Conservation (phyloP, 1,140 invertebrate species). For the Drosophila rhopaloa region DNA sequence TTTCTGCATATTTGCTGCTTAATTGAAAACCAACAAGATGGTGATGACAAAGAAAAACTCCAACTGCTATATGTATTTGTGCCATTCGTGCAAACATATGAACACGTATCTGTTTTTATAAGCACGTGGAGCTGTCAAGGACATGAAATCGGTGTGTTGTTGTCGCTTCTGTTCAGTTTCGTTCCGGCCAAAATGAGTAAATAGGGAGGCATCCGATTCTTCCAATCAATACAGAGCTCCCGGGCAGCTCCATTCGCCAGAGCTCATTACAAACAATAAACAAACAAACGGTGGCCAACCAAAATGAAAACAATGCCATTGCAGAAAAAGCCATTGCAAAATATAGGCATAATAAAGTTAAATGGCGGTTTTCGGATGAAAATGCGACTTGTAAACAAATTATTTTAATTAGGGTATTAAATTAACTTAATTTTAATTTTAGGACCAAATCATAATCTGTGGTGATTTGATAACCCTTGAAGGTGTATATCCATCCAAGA, state of each 20-base stretch:
- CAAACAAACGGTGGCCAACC: slow-evolving; percentile 9
- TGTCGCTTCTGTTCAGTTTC: slow-evolving; percentile 12
- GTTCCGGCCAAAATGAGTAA: slow-evolving; percentile 1
- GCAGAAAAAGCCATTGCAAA: background rate
- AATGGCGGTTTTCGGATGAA: background rate
- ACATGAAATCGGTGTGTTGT: slow-evolving; percentile 23
- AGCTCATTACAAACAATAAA: slow-evolving; percentile 49
- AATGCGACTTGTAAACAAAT: background rate
- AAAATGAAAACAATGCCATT: background rate
- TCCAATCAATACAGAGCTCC: slow-evolving; percentile 29
- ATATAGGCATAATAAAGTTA: slow-evolving; percentile 3
- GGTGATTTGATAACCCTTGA: slow-evolving; percentile 1
- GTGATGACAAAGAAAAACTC: slow-evolving; percentile 22
- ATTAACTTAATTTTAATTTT: too few relatives aligned
- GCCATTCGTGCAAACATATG: slow-evolving; percentile 9
- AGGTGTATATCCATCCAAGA: background rate
- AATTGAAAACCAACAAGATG: slow-evolving; percentile 47
- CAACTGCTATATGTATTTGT: background rate
- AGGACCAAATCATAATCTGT: too few relatives aligned
- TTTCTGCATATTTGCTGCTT: slow-evolving; percentile 11
- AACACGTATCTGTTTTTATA: slow-evolving; percentile 19
- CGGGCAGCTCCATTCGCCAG: slow-evolving; percentile 15
- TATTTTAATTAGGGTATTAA: slow-evolving; percentile 1
- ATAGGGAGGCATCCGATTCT: background rate
- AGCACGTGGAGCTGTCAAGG: slow-evolving; percentile 31